Evolutionary conservation across 1,140 invertebrate species (phyloP), one percentile per base, ranked within the genome.

Genomic region (Idris sp.): DNA sequence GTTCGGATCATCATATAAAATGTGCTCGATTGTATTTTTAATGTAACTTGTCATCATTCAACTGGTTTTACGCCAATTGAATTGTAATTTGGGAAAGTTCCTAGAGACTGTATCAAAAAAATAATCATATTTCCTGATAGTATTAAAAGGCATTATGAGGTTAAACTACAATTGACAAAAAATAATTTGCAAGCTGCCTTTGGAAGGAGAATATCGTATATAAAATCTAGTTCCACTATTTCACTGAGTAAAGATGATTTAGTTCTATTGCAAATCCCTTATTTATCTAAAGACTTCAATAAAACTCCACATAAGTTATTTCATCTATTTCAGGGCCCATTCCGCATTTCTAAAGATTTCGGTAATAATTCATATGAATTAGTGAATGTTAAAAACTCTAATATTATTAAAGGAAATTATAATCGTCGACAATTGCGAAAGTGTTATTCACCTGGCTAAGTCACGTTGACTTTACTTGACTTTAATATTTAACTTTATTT

Each of bases 361-460:
- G 33, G 11, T 13, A 35, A 35, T 35, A 35, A 35, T 35, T 11
- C 33, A 13, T 35, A 13, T 13, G 2, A 35, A 8, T 15, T 59
- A 6, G 54, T 38, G 0, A 41, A 59, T 2, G 8, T 15, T 1
- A 9, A 25, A 9, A 1, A 44, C 14, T 0, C 0, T 0, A 9
- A 16, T 46, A 26, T 28, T 22, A 19, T 59, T 5, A 59, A 59
- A 18, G 54, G 54, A 1, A 46, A 36, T 15, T 59, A 59, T 15
- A 59, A 59, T 46, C 11, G 31, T 1, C 7, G 54, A 9, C 41
- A 46, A 28, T 8, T 59, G 1, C 8, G 54, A 36, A 35, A 59
- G 38, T 59, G 46, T 38, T 28, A 59, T 26, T n/a, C n/a, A n/a
- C n/a, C n/a, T n/a, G n/a, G n/a, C n/a, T n/a, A n/a, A n/a, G n/a